Conservation (phyloP, 2,797 vertebrate species). For the Luscinia megarhynchos region DNA sequence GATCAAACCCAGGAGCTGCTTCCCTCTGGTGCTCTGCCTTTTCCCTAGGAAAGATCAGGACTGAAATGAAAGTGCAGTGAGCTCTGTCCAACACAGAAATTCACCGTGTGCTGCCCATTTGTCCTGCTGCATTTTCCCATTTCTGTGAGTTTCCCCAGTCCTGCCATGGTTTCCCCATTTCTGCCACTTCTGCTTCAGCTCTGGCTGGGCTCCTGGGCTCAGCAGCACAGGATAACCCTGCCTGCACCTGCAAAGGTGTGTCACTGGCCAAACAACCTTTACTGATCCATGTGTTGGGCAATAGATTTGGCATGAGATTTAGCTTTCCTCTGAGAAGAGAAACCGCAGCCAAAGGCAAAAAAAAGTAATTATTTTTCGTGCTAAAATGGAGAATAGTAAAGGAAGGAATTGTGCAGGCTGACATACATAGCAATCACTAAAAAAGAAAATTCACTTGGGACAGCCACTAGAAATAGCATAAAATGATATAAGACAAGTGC, state of each 20-base stretch:
- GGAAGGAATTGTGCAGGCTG: background rate
- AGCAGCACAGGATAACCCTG: background rate
- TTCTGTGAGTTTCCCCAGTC: background rate
- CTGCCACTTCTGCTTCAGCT: background rate
- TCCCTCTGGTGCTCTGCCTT: background rate
- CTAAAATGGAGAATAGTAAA: background rate
- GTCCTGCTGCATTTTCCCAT: background rate
- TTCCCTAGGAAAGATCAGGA: background rate
- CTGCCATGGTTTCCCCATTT: background rate
- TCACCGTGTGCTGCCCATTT: background rate
- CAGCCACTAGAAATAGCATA: background rate
- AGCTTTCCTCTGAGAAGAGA: background rate
- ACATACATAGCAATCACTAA: background rate
- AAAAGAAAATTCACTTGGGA: background rate
- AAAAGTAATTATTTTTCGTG: background rate
- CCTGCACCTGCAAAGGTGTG: background rate
- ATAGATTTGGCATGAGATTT: background rate
- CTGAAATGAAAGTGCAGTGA: background rate
- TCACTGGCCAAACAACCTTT: background rate
- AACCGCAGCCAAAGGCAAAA: background rate
- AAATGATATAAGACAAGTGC: background rate
- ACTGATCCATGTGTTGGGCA: background rate
- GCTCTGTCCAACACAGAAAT: background rate
- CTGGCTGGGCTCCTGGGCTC: background rate
- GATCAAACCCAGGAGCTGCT: background rate